A percentile compares a stretch with the other conserved stretches of the same genome.
These are phyloP conservation scores for Kryphioiulus occultus DNA, from an alignment of 2,888 invertebrate species.

Conservation along the genomic window DNA sequence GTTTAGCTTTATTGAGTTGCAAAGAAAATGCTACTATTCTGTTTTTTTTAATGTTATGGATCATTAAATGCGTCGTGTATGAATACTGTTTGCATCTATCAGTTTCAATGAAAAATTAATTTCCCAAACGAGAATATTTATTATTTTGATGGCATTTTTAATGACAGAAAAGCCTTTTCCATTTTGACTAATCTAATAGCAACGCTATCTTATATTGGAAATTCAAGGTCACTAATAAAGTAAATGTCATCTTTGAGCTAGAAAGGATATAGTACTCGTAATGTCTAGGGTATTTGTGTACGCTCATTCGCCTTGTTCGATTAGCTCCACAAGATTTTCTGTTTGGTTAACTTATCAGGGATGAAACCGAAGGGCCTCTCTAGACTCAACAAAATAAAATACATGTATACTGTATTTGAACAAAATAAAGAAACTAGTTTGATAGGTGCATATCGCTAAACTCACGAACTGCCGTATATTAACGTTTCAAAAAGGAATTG, in stretches of 20 bases:
- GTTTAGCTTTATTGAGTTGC: too few relatives aligned
- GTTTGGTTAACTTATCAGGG: conserved; percentile 4
- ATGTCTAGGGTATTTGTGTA: neutral
- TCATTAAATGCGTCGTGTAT: neutral
- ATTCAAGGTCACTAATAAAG: neutral
- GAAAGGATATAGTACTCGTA: conserved; percentile 2
- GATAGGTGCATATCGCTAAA: neutral
- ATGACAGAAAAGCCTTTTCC: neutral
- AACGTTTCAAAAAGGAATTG: neutral
- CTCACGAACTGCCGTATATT: too few relatives aligned
- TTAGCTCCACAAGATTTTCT: neutral
- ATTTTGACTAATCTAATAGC: neutral
- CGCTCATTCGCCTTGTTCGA: neutral
- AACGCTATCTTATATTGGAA: neutral
- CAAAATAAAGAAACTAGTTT: neutral
- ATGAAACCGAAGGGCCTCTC: neutral
- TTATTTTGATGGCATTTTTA: neutral
- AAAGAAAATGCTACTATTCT: neutral
- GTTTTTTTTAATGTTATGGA: neutral
- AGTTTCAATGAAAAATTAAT: neutral
- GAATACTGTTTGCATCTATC: neutral
- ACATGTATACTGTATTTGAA: neutral
- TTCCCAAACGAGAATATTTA: neutral
- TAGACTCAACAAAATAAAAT: neutral
- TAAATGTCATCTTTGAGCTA: neutral